Conservation (phyloP, 2,888 invertebrate genomes). For the Cheilosia soror region DNA sequence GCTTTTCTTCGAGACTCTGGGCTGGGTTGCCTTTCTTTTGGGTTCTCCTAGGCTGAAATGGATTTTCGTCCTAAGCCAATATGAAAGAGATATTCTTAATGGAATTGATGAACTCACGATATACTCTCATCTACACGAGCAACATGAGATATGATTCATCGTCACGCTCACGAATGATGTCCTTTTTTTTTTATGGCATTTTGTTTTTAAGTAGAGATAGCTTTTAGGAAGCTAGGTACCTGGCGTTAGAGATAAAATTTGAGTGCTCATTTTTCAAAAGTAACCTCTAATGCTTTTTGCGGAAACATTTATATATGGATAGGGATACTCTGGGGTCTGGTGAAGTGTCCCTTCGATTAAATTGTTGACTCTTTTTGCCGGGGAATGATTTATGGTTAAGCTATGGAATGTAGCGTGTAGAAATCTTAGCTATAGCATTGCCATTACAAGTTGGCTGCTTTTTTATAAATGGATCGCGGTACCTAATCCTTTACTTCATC, state of each 20-base stretch:
- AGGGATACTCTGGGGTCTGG: background rate
- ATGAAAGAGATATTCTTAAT: constrained; percentile 17
- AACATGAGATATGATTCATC: constrained; percentile 40
- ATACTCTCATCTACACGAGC: background rate
- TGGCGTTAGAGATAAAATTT: background rate
- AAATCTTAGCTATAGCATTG: no score
- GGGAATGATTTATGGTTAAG: background rate
- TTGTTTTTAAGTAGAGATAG: background rate
- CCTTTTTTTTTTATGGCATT: background rate
- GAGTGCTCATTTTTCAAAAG: constrained; percentile 17
- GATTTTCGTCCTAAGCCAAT: constrained; percentile 59
- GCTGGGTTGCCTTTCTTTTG: constrained; percentile 30
- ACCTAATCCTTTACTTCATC: no score
- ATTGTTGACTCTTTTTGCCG: background rate
- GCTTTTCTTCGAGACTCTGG: constrained; percentile 8
- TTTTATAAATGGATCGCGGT: no score
- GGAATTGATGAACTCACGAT: constrained; percentile 51
- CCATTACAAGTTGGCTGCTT: no score
- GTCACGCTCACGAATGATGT: background rate
- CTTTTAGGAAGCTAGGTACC: background rate
- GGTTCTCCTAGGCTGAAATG: constrained; percentile 26
- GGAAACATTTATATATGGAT: background rate
- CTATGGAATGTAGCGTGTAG: no score
- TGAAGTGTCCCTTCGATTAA: background rate
- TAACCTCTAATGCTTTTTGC: background rate